Evolutionary conservation across 2,888 invertebrate species (phyloP), one percentile per base, ranked within the genome.

Genomic region (Drosophila subsilvestris): DNA sequence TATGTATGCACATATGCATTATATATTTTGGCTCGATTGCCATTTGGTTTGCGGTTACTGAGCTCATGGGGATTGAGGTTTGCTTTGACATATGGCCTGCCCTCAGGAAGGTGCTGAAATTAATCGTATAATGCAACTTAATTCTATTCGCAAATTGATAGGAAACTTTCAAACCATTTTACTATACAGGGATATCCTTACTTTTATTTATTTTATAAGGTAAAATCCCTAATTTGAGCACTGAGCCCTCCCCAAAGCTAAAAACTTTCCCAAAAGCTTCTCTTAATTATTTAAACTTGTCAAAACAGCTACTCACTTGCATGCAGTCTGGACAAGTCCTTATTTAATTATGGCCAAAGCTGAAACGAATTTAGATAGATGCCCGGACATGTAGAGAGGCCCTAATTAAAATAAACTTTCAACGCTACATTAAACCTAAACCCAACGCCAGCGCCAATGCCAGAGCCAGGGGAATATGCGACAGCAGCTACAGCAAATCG

Each of bases 321-420:
- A 37, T 32, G 3, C 37, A 37, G 37, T 37, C 14, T n/a, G 7
- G 37, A n/a, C 14, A 14, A 68, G 68, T 27, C 60, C 72, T 65
- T 72, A 77, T 75, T 77, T 68, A 75, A 77, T 77, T 77, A 77
- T 45, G 42, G 7, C 56, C 37, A 37, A 9, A 51, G 20, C 37
- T 27, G 12, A 43, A 59, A 60, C 45, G 49, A 20, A 59, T 56
- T 61, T 61, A 25, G 49, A 61, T 14, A 49, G 51, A 42, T 75
- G 29, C n/a, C 37, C 60, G 62, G 65, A 48, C 59, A 45, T 53
- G 60, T 60, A 62, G 56, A 49, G 63, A 65, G 27, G 50, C 62
- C 62, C 76, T 78, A 80, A 78, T 79, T 79, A 78, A 79, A 80
- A 79, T 76, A 79, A 79, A 79, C 79, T 78, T 80, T 78, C 60